Base-by-base conservation (phyloP, 1,140 invertebrate species). In the Macrobrachium rosenbergii region DNA sequence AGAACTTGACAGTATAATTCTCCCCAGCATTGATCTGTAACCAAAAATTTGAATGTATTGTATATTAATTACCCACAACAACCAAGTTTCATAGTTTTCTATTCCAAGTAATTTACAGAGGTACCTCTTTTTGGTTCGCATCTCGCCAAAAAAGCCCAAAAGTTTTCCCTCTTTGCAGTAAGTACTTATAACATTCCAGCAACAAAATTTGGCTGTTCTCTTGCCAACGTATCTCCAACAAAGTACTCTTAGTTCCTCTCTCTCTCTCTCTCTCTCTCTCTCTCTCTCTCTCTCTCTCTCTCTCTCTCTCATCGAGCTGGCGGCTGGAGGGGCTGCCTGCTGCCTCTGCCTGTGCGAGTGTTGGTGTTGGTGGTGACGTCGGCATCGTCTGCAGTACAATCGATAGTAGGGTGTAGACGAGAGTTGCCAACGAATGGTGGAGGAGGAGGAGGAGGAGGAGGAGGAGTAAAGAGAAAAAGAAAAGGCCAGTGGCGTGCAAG, bases 321-420 rank as follows among this genome's bases (percentile, higher is more conserved):
- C 69, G 69, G 69, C 73, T 19, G 73, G 11, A 17, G 17, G 73
- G 73, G 12, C 28, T 14, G 17, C 19, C 19, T 19, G 76, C 67
- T 28, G n/a, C 67, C 67, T 12, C 67, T 28, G n/a, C 67, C 67
- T 12, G n/a, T 28, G 37, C 67, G 59, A 64, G 62, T 59, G 77
- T 43, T 28, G 77, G 77, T 52, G 37, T 69, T 45, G 67, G 17
- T 52, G 58, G 52, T 59, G 72, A 59, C 82, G 59, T 21, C 82
- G 72, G 69, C 69, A 83, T 75, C 82, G 82, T 83, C 82, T 83
- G 82, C 82, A 83, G 82, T 83, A 83, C 82, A 83, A 83, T 83
- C 82, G 82, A 83, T 83, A 83, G 82, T 83, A 83, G 82, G 82
- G 82, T 83, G 82, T 83, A 83, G 82, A 83, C 63, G 52, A 23